Evolutionary conservation across 2,888 invertebrate genomes (phyloP).

Genomic region (Gymnocheta viridis): DNA sequence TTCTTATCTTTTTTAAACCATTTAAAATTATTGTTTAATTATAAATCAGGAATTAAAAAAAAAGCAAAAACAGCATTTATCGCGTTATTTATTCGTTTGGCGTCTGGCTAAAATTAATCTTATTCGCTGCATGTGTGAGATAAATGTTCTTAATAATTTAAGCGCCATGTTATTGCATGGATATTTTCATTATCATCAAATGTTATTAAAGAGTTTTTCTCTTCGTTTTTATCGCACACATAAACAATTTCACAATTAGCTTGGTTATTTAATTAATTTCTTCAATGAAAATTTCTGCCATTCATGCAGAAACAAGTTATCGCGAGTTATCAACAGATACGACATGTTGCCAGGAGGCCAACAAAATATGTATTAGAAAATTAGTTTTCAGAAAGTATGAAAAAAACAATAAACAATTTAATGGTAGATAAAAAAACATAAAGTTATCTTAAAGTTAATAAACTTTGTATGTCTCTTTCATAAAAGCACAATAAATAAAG

Average conservation of each 20-base stretch:
- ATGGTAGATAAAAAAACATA: not conserved
- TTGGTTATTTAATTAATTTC: constrained; percentile 45
- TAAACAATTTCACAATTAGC: constrained; percentile 43
- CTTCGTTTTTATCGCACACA: constrained; percentile 2
- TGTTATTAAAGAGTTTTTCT: constrained; percentile 32
- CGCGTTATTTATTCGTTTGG: constrained; percentile 57
- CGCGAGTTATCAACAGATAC: not conserved
- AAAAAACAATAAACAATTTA: not conserved
- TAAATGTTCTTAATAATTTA: constrained; percentile 63
- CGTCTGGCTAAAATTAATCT: constrained; percentile 65
- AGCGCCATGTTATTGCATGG: constrained; percentile 65
- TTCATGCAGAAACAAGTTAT: constrained; percentile 21
- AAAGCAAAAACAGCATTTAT: not conserved
- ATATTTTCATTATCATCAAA: constrained; percentile 61
- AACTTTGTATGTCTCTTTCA: not conserved
- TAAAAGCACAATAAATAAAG: not conserved
- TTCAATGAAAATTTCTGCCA: constrained; percentile 46
- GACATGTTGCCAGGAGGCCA: constrained; percentile 8
- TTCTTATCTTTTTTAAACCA: constrained; percentile 5
- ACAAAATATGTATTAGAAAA: not conserved
- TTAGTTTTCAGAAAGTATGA: not conserved
- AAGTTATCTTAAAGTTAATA: not conserved
- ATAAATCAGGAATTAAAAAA: not conserved
- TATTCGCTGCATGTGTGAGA: constrained; percentile 53
- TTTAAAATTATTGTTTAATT: constrained; percentile 45